Base-by-base conservation (phyloP, 2,797 vertebrate species). In the Acanthurus tractus region DNA sequence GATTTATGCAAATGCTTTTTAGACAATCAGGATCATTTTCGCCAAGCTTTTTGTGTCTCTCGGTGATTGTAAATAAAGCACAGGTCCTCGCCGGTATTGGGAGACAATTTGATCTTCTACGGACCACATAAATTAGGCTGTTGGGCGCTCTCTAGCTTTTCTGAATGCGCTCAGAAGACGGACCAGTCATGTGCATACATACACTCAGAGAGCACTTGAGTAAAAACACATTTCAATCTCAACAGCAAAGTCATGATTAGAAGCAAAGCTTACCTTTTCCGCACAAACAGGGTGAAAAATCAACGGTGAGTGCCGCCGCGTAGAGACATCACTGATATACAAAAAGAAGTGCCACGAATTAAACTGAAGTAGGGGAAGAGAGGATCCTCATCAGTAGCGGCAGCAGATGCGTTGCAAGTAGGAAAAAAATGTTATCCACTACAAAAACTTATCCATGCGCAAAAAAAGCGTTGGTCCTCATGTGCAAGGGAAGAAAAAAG, bases 361-460 rank as follows among this genome's bases (percentile, higher is more conserved):
- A 86, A 84, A 88, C 77, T 93, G 92, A 93, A 95, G 94, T 91
- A 86, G 46, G 78, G 57, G 50, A 53, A 71, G 75, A 81, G 76
- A 83, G 68, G 84, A 91, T 94, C 94, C 93, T 92, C 91, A 82
- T 90, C 76, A 81, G 86, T 68, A 82, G 76, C 75, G 70, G 87
- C 63, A 86, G 84, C 59, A 83, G 90, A 90, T 69, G 86, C 68
- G 75, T 70, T 77, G 86, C 67, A 75, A 83, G 57, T 54, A 82
- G 66, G 75, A 65, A 70, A 73, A 83, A 79, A 77, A 49, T 76
- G 80, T 90, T 93, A 94, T 94, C 95, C 92, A 82, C 91, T 94
- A 94, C 67, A 91, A 92, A 89, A 94, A 94, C 92, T 92, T 92
- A 93, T 95, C 95, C 94, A 89, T 90, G 91, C 71, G 91, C 93